Conservation (phyloP, 1,140 invertebrate genomes). For the Drosophila pallidifrons region DNA sequence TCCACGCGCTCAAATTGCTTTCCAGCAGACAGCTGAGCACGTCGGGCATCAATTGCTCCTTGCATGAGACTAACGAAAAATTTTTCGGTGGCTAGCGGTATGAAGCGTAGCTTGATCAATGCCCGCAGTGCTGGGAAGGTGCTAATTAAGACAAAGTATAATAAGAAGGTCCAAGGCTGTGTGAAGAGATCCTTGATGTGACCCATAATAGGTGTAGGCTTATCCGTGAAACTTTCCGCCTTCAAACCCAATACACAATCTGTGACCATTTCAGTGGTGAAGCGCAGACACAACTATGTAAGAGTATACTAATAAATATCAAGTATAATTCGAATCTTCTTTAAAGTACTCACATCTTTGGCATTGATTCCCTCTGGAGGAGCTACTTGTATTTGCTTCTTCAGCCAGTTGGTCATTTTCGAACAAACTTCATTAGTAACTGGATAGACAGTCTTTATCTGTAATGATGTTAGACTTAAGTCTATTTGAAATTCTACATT, state of each 20-base stretch:
- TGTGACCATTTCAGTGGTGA: slow-evolving; percentile 86
- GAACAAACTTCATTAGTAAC: slow-evolving; percentile 73
- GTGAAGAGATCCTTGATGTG: slow-evolving; percentile 58
- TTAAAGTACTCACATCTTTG: slow-evolving; percentile 59
- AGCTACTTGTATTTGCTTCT: slow-evolving; percentile 53
- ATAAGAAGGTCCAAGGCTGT: slow-evolving; percentile 45
- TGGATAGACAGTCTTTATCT: slow-evolving; percentile 78
- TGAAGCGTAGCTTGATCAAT: slow-evolving; percentile 55
- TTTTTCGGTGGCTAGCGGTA: slow-evolving; percentile 47
- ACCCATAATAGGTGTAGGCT: slow-evolving; percentile 60
- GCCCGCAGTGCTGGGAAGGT: slow-evolving; percentile 50
- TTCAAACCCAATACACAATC: slow-evolving; percentile 85
- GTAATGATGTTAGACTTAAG: background rate
- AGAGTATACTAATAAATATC: background rate
- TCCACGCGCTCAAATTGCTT: slow-evolving; percentile 73
- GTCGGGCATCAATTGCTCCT: slow-evolving; percentile 68
- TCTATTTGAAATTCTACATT: background rate
- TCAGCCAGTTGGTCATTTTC: slow-evolving; percentile 60
- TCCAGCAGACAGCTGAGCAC: slow-evolving; percentile 40
- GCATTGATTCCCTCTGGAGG: slow-evolving; percentile 56
- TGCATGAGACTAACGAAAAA: slow-evolving; percentile 80
- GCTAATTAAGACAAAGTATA: slow-evolving; percentile 49
- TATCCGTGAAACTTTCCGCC: slow-evolving; percentile 75
- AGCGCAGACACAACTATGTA: slow-evolving; percentile 76
- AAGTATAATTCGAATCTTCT: background rate